Base-by-base conservation (phyloP, 2,113 vertebrate genomes). In the Cyprinodon variegatus region DNA sequence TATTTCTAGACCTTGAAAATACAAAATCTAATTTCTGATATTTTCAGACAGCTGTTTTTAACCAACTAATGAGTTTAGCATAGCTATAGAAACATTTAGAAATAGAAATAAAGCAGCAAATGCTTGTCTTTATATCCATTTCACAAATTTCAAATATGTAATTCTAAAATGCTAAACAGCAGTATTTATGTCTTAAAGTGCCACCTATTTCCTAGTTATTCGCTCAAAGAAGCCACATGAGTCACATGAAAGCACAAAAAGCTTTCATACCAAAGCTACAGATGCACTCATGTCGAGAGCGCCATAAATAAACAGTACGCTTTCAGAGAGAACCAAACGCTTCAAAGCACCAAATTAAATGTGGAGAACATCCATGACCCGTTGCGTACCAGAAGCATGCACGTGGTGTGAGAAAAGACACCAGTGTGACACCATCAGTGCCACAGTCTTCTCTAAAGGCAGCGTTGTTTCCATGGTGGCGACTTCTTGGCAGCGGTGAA, bases 401-500 rank as follows among this genome's bases (percentile, higher is more conserved):
- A 72, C 39, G 76, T 70, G 68, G 17, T 29, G 65, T 74, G 74
- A 86, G 76, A 29, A 69, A 78, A 82, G 72, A 82, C 87, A 82
- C 50, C 77, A 87, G 78, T 64, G 69, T 72, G 77, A 73, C 53
- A 66, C 77, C 78, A 86, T 81, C 75, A 14, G 77, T 74, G 75
- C 64, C 70, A 74, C 70, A 61, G 48, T 84, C 82, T 69, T 29
- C 74, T 81, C 74, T 83, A 68, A 78, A 84, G 84, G 76, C 78
- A 76, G 5, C 17, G 83, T 71, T 65, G 89, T 92, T 90, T 91
- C 89, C 88, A 89, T 91, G 86, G 90, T 22, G 61, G 82, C 82
- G 50, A 60, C 81, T 87, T 82, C 83, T 86, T 84, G 87, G 86
- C 86, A 89, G 86, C 76, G 41, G 72, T 61, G 77, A 72, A 76